Percentiles rank a stretch among this genome's conserved stretches.
Conservation (phyloP, 92 coral and sea anemone species). For the Phymanthus crucifer region DNA sequence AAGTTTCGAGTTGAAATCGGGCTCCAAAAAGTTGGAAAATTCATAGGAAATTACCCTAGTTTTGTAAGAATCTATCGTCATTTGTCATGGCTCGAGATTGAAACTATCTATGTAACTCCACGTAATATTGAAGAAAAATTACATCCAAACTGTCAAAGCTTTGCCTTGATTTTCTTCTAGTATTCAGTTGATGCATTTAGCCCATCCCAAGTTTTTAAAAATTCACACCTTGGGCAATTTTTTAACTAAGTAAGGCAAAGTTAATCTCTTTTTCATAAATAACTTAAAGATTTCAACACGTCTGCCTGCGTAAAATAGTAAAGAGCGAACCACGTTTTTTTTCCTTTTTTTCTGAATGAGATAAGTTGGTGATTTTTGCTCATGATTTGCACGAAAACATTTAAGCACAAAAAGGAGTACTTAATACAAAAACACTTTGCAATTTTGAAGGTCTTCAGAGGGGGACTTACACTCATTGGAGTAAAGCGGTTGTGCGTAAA, state of each 20-base stretch:
- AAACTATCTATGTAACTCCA: not conserved
- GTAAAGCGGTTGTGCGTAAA: not conserved
- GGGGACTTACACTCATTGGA: constrained; percentile 9
- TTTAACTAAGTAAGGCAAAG: not conserved
- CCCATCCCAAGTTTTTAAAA: constrained; percentile 40
- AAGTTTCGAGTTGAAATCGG: not conserved
- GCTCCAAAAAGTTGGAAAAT: not conserved
- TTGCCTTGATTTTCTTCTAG: not conserved
- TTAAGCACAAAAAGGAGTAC: not conserved
- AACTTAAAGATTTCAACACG: constrained; percentile 21
- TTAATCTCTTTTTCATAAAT: constrained; percentile 27
- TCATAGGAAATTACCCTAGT: not conserved
- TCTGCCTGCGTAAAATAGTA: constrained; percentile 16
- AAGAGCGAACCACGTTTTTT: not conserved
- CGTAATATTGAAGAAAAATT: not conserved
- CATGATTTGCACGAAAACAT: not conserved
- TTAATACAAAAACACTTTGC: too few relatives aligned
- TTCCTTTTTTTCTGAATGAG: not conserved
- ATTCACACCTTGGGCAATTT: constrained; percentile 24
- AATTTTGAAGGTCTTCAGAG: too few relatives aligned
- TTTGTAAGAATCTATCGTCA: not conserved
- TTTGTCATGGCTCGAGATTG: not conserved
- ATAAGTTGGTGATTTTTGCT: not conserved
- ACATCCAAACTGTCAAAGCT: not conserved
- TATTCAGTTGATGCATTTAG: constrained; percentile 2